A percentile compares a stretch with the other conserved stretches of the same genome.
phyloP scores from a whole-genome alignment of 2,797 vertebrate species.

The Setipinna tenuifilis region DNA sequence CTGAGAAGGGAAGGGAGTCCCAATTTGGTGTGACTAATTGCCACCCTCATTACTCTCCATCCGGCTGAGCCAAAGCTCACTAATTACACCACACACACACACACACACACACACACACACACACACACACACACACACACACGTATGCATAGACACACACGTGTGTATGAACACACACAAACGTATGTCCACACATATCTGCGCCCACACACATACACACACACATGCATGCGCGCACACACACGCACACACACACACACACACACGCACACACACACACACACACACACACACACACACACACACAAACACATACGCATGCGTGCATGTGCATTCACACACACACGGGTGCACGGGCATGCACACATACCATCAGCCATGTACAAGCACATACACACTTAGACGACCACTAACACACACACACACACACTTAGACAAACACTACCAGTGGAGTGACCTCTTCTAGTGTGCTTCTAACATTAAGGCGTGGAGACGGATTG shows the following conservation, averaged over 20 bases:
- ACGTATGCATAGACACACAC: conserved; percentile 27
- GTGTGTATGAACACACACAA: not conserved
- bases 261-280: not conserved
- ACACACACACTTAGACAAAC: not conserved
- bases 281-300: conserved; percentile 22
- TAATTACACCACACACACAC: conserved; percentile 6
- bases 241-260: conserved; percentile 32
- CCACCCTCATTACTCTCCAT: not conserved
- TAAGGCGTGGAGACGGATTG: not conserved
- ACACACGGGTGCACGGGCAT: too few species aligned
- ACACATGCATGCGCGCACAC: conserved; percentile 7
- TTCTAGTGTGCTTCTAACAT: not conserved
- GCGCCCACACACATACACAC: not conserved
- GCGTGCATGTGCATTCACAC: not conserved
- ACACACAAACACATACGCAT: not conserved
- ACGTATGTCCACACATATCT: not conserved
- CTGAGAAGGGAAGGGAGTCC: not conserved
- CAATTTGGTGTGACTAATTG: conserved; percentile 13
- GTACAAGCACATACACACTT: too few species aligned
- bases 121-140: conserved; percentile 30
- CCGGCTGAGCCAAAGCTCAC: not conserved
- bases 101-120: conserved; percentile 45
- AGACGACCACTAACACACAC: too few species aligned
- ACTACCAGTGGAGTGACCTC: not conserved
- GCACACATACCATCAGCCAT: not conserved